Evolutionary conservation across 2,113 vertebrate genomes (phyloP), one percentile per base, ranked within the genome.

Genomic region (Hemiscyllium ocellatum): DNA sequence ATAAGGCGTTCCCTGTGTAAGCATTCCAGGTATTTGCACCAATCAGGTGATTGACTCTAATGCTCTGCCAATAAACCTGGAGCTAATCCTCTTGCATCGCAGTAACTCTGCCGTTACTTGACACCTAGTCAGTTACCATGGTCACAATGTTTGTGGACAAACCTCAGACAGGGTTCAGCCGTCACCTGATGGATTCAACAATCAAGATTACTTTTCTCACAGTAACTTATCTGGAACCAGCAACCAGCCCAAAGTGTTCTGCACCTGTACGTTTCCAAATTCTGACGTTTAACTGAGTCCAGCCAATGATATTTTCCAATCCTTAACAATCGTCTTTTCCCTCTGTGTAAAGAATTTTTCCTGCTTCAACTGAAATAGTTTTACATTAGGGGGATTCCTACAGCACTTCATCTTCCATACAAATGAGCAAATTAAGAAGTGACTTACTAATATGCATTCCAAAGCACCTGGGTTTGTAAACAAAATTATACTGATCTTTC

Each of bases 81-180:
- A 89, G 52, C 26, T 90, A 29, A 13, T 19, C 61, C 13, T 24
- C 52, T 12, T 3, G 29, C 52, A 33, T 26, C 52, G 61, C 87
- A 52, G 42, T 52, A 52, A 24, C 37, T 29, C 87, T 91, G 89
- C 20, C 20, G 65, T 22, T 33, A 66, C 85, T 22, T 93, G 61
- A 93, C 90, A 66, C 24, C 26, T 65, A 61, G 22, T 61, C 69
- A 33, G 94, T 95, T 72, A 26, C 68, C 69, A 95, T 95, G 94
- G 69, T 52, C 26, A 50, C 94, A 52, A 4, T 95, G 94, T 95
- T 95, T 95, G 42, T 33, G 61, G 61, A 68, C 61, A 87, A 29
- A 50, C 42, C 26, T 37, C 19, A 42, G 87, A 29, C 19, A 47
- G 66, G 66, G 37, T 69, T 20, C 33, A 94, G 13, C n/a, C 2